Percentiles rank a stretch among this genome's conserved stretches.
Conservation (phyloP, 1,140 invertebrate species). For the Tetranychus urticae region DNA sequence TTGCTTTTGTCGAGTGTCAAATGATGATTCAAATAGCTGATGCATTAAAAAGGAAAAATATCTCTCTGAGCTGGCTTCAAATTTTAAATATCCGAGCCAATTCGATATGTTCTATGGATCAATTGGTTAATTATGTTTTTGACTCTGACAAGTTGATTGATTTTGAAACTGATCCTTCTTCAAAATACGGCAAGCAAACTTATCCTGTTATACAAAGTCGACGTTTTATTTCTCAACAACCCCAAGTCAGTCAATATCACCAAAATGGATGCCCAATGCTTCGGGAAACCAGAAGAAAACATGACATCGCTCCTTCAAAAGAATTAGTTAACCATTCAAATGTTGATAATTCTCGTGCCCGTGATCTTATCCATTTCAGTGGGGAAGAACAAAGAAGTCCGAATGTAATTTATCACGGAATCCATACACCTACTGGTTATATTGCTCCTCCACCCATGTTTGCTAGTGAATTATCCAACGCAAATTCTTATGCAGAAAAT, state of each 20-base stretch:
- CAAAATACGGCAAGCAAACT: background rate
- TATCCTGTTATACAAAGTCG: background rate
- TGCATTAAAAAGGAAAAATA: background rate
- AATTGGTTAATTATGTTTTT: constrained; percentile 8
- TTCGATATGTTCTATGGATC: constrained; percentile 31
- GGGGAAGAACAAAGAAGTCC: background rate
- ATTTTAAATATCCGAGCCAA: constrained; percentile 36
- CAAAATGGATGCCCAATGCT: background rate
- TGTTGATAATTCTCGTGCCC: background rate
- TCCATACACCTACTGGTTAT: background rate
- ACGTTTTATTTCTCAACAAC: background rate
- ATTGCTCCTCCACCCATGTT: background rate
- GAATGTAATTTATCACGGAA: background rate
- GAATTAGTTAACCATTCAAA: no score
- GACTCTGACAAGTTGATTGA: constrained; percentile 5
- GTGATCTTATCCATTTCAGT: constrained; percentile 1
- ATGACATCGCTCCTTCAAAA: background rate
- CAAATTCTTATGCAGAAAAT: background rate
- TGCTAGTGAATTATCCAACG: background rate
- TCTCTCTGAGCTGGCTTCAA: constrained; percentile 30
- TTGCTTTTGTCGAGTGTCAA: constrained; percentile 70
- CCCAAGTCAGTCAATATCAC: background rate
- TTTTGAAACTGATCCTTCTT: background rate
- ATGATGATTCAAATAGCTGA: constrained; percentile 31
- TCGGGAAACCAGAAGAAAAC: no score